These are phyloP conservation scores for Ceraclea dissimilis DNA, from an alignment of 2,888 invertebrate genomes.

Conservation along the genomic window DNA sequence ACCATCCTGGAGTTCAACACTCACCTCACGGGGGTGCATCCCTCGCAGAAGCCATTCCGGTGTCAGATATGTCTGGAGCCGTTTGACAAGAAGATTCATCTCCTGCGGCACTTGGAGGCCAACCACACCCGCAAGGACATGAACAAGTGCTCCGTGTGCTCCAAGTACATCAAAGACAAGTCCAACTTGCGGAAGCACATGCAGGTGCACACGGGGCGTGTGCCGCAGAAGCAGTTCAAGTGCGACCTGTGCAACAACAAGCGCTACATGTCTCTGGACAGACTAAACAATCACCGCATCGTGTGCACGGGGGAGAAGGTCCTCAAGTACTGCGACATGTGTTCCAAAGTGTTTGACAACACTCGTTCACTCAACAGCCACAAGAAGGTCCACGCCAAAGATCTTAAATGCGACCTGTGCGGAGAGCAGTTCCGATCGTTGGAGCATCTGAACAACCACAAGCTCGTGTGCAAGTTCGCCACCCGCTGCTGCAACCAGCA, in stretches of 20 bases:
- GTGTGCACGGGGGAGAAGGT: slow-evolving; percentile 48
- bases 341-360: slow-evolving; percentile 49
- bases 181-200: slow-evolving; percentile 49
- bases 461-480: slow-evolving; percentile 41
- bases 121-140: slow-evolving; percentile 48
- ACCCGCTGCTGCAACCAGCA: slow-evolving; percentile 45
- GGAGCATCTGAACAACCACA: slow-evolving; percentile 47
- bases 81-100: slow-evolving; percentile 45
- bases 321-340: slow-evolving; percentile 49
- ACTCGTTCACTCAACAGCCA: slow-evolving; percentile 48
- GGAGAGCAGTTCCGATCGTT: slow-evolving; percentile 47
- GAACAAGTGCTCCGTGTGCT: slow-evolving; percentile 48
- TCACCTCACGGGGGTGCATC: slow-evolving; percentile 47
- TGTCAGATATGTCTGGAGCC: slow-evolving; percentile 50
- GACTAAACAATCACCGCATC: slow-evolving; percentile 48
- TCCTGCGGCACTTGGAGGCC: slow-evolving; percentile 46
- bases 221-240: slow-evolving; percentile 49
- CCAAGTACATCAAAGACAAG: slow-evolving; percentile 50
- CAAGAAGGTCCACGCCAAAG: slow-evolving; percentile 48
- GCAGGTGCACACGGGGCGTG: slow-evolving; percentile 49
- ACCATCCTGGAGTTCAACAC: slow-evolving; percentile 48
- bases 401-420: slow-evolving; percentile 47
- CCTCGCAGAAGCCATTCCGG: slow-evolving; percentile 47
- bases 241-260: slow-evolving; percentile 50
- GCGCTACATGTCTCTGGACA: slow-evolving; percentile 47